Evolutionary conservation across 2,888 invertebrate species (phyloP).

Genomic region (Papilio protenor): DNA sequence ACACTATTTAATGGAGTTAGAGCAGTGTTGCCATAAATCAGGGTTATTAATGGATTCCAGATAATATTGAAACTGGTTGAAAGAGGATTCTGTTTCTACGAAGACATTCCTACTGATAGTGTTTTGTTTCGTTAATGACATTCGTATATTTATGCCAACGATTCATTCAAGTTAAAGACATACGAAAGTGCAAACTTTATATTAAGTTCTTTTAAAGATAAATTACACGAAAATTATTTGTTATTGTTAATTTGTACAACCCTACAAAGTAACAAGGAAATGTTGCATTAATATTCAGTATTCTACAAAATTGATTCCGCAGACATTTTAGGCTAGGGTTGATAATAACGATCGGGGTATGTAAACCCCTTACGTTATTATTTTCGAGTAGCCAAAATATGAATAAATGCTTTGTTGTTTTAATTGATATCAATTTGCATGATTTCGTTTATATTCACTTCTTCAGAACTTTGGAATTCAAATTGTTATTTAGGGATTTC

Average conservation of each 20-base stretch:
- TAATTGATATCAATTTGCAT: conserved; percentile 6
- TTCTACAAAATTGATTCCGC: background rate
- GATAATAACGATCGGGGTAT: conserved; percentile 1
- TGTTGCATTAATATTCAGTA: background rate
- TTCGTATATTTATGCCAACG: background rate
- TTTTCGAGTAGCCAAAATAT: background rate
- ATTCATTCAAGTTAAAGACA: background rate
- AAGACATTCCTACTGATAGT: background rate
- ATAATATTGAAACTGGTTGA: conserved; percentile 21
- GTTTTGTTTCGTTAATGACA: background rate
- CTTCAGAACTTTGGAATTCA: background rate
- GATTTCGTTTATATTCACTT: background rate
- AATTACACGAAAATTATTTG: too few relatives aligned
- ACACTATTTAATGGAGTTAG: conserved; percentile 1
- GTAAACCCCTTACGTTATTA: background rate
- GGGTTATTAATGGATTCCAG: conserved; percentile 5
- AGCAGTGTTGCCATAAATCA: background rate
- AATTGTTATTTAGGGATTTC: background rate
- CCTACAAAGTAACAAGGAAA: background rate
- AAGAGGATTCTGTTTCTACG: conserved; percentile 6
- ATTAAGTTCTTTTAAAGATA: too few relatives aligned
- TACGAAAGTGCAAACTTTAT: too few relatives aligned
- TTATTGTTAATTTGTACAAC: background rate
- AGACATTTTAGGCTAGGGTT: conserved; percentile 1
- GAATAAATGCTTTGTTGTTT: background rate